Conservation (phyloP, 2,797 vertebrate species). For the Tokudaia tokunoshimensis region DNA sequence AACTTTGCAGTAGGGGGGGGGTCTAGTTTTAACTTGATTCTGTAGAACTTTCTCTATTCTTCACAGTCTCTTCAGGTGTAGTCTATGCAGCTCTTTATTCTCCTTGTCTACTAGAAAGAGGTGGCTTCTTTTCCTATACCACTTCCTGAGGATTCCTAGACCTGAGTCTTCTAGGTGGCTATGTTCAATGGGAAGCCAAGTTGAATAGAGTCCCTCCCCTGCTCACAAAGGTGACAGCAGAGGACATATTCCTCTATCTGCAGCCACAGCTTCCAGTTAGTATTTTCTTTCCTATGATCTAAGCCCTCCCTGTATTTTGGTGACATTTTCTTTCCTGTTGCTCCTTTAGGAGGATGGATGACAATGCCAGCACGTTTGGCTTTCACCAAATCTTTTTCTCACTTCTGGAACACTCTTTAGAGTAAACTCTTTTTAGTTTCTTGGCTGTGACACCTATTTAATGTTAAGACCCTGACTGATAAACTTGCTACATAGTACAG, state of each 20-base stretch:
- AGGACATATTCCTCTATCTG: background rate
- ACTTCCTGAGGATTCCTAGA: background rate
- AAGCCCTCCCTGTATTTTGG: background rate
- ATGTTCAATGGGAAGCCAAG: background rate
- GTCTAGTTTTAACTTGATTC: slow-evolving; percentile 27
- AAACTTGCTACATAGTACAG: background rate
- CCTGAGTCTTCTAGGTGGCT: background rate
- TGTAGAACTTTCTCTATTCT: background rate
- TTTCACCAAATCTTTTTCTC: background rate
- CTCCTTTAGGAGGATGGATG: background rate
- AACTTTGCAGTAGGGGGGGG: background rate
- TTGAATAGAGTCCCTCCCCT: background rate
- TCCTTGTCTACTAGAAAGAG: background rate
- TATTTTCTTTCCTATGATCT: background rate
- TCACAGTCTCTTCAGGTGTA: background rate
- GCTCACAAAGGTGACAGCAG: background rate
- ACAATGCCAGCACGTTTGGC: background rate
- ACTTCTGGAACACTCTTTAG: background rate
- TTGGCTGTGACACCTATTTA: background rate
- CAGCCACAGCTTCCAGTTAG: background rate
- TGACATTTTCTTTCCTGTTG: background rate
- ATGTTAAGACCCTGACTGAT: background rate
- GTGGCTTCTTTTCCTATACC: background rate
- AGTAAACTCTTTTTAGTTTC: background rate
- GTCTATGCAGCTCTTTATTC: background rate